Conservation (phyloP, 2,888 invertebrate species). For the Slavum lentiscoides region DNA sequence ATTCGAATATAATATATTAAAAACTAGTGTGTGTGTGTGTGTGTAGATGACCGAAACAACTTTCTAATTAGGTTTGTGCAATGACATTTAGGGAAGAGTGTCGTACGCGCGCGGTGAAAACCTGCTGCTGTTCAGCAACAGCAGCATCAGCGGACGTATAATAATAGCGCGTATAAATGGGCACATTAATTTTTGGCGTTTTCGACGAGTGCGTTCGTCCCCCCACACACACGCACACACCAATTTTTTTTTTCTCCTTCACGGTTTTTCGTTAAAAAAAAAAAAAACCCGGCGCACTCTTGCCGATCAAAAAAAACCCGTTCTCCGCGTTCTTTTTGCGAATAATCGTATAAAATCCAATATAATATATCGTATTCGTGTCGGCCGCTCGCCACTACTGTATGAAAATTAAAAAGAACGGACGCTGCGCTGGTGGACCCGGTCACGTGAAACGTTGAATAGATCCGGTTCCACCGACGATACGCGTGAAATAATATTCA, state of each 20-base stretch:
- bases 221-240: too few relatives aligned
- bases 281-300: neutral
- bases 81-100: conserved; percentile 45
- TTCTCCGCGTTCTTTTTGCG: conserved; percentile 3
- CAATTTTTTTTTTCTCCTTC: neutral
- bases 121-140: neutral
- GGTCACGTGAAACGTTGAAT: too few relatives aligned
- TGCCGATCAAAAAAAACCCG: conserved; percentile 27
- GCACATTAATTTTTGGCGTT: conserved; percentile 45
- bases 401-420: too few relatives aligned
- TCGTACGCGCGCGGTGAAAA: conserved; percentile 27
- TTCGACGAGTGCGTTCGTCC: neutral
- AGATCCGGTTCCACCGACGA: too few relatives aligned
- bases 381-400: neutral
- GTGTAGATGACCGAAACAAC: conserved; percentile 43
- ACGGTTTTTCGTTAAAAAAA: too few relatives aligned
- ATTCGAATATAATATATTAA: neutral
- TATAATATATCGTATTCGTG: conserved; percentile 5
- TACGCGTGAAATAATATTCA: too few relatives aligned
- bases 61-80: conserved; percentile 52
- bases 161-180: conserved; percentile 8
- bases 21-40: neutral
- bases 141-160: too few relatives aligned
- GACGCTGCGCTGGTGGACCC: too few relatives aligned
- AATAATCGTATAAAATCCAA: conserved; percentile 23